These are phyloP conservation scores for Epizoanthus scotinus DNA, from an alignment of 92 coral and sea anemone genomes.

Conservation along the genomic window DNA sequence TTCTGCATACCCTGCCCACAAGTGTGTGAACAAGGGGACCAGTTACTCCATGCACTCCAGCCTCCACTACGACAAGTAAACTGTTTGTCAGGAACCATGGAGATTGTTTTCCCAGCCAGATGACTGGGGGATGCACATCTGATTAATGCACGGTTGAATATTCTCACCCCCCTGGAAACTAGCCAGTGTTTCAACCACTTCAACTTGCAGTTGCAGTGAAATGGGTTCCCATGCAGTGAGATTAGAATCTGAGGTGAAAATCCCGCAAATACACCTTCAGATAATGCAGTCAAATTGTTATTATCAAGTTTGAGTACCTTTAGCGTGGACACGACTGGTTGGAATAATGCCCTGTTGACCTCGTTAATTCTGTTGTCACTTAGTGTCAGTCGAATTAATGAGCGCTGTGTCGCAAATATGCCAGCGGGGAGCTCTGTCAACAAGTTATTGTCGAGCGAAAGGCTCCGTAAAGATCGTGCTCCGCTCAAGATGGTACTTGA, in stretches of 20 bases:
- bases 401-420: constrained; percentile 55
- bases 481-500: constrained; percentile 71
- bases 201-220: constrained; percentile 91
- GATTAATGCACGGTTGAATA: constrained; percentile 51
- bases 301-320: constrained; percentile 43
- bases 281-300: constrained; percentile 71
- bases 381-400: constrained; percentile 63
- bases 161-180: constrained; percentile 44
- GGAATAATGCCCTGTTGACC: constrained; percentile 50
- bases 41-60: constrained; percentile 83
- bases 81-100: constrained; percentile 56
- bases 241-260: constrained; percentile 57
- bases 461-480: constrained; percentile 59
- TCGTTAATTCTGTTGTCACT: constrained; percentile 68
- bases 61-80: constrained; percentile 68
- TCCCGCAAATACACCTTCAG: constrained; percentile 64
- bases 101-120: constrained; percentile 64
- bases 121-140: constrained; percentile 68
- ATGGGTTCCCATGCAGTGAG: constrained; percentile 81
- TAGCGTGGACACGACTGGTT: constrained; percentile 33
- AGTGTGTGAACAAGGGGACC: constrained; percentile 70
- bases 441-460: constrained; percentile 68
- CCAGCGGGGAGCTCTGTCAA: constrained; percentile 62
- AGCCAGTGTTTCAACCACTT: constrained; percentile 93
- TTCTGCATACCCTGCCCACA: constrained; percentile 78